Conservation (phyloP, 2,113 vertebrate genomes). For the Atlantisia rogersi region DNA sequence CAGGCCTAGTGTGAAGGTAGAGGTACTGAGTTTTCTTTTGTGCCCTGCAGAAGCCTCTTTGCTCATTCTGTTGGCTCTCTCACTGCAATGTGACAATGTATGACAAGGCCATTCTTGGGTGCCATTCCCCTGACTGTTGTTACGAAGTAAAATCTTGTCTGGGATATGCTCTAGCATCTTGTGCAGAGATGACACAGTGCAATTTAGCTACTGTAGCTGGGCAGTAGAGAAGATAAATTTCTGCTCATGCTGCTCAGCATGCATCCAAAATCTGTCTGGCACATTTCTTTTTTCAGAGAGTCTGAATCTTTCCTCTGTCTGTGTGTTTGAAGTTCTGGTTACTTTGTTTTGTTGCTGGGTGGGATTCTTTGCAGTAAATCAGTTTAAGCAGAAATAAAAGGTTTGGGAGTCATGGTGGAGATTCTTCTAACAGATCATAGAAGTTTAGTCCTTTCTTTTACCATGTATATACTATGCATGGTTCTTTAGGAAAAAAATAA, state of each 20-base stretch:
- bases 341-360: constrained; percentile 77
- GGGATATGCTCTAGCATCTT: background rate
- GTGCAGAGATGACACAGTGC: background rate
- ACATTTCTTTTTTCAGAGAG: background rate
- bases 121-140: background rate
- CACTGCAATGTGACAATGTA: background rate
- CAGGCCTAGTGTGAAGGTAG: background rate
- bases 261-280: background rate
- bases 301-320: background rate
- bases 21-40: background rate
- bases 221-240: background rate
- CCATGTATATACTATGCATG: background rate
- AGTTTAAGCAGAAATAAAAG: constrained; percentile 2
- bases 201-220: background rate
- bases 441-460: constrained; percentile 1
- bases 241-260: background rate
- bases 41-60: background rate
- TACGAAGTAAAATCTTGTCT: background rate
- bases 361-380: constrained; percentile 39
- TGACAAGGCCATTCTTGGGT: background rate
- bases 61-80: background rate
- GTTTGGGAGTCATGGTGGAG: constrained; percentile 50
- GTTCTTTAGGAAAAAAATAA: background rate
- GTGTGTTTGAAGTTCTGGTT: constrained; percentile 25
- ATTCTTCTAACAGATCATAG: constrained; percentile 8